These are phyloP conservation scores for Phyllopteryx taeniolatus DNA, from an alignment of 2,113 vertebrate species.

Conservation along the genomic window DNA sequence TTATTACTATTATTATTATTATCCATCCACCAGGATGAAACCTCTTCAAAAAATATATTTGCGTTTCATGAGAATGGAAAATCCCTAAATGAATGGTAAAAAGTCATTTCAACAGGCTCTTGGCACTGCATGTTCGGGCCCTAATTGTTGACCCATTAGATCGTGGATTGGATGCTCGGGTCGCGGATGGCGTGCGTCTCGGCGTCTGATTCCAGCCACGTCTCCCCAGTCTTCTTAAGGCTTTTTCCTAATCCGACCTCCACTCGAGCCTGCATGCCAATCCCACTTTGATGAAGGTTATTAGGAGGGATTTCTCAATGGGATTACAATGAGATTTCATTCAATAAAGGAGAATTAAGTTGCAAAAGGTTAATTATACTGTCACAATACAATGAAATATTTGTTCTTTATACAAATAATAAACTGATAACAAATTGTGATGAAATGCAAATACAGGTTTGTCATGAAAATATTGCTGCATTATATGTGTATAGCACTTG, in stretches of 20 bases:
- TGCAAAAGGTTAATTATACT: background rate
- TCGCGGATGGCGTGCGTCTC: background rate
- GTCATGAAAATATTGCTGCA: too few relatives aligned
- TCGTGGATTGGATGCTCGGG: background rate
- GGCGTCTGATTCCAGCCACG: background rate
- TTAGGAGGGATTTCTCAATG: conserved; percentile 2
- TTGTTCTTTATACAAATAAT: too few relatives aligned
- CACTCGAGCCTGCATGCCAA: background rate
- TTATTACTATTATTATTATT: too few relatives aligned
- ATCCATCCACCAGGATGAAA: too few relatives aligned
- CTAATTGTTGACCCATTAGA: background rate
- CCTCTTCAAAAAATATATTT: too few relatives aligned
- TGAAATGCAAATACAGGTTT: too few relatives aligned
- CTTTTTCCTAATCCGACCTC: conserved; percentile 1
- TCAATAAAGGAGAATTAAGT: background rate
- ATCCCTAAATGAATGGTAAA: too few relatives aligned
- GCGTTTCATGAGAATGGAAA: too few relatives aligned
- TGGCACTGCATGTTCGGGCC: too few relatives aligned
- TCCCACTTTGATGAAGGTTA: conserved; percentile 9
- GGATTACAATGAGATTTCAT: background rate
- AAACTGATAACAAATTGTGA: too few relatives aligned
- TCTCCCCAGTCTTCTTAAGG: background rate
- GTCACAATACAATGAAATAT: background rate
- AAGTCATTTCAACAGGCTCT: too few relatives aligned
- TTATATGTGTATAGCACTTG: too few relatives aligned